Evolutionary conservation across 2,797 vertebrate genomes (phyloP), one percentile per base, ranked within the genome.

Genomic region (Strix occidentalis): DNA sequence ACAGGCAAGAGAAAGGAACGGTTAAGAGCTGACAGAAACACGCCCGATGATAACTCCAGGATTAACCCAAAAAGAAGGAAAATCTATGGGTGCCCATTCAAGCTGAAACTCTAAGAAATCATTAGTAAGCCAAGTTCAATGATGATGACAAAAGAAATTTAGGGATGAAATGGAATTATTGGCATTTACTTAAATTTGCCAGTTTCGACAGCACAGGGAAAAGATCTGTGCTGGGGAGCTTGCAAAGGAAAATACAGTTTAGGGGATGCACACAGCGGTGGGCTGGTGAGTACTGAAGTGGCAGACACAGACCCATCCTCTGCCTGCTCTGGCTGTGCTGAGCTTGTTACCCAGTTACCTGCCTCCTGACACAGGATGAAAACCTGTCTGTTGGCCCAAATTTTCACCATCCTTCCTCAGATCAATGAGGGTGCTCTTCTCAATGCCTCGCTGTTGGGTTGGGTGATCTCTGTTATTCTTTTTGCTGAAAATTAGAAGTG

Each of bases 41-140:
- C 7, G 5, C 78, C 31, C 33, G 43, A 85, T 86, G 96, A 95
- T 66, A 95, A 69, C 76, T 93, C 86, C 86, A 96, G 39, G 83
- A 90, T 95, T 98, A 98, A 98, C 97, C 96, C 93, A 94, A 91
- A 97, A 97, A 89, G 98, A 98, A 98, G 94, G 98, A 97, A 98
- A 98, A 98, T 98, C 98, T 96, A 98, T 98, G 96, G 87, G 76
- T 96, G 86, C 79, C 95, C 94, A 95, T 95, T 98, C 95, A 96
- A 94, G 95, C 96, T 89, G 88, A 96, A 97, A 97, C 79, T 81
- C 70, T 97, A 97, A 97, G 96, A 98, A 97, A 98, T 98, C 97
- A 97, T 97, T 98, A 97, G 95, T 87, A 94, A 96, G 87, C 96
- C 92, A 95, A 92, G 96, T 94, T 96, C 96, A 77, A 96, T 97